Evolutionary conservation across 2,888 invertebrate genomes (phyloP).

Genomic region (Trimorus sp.): DNA sequence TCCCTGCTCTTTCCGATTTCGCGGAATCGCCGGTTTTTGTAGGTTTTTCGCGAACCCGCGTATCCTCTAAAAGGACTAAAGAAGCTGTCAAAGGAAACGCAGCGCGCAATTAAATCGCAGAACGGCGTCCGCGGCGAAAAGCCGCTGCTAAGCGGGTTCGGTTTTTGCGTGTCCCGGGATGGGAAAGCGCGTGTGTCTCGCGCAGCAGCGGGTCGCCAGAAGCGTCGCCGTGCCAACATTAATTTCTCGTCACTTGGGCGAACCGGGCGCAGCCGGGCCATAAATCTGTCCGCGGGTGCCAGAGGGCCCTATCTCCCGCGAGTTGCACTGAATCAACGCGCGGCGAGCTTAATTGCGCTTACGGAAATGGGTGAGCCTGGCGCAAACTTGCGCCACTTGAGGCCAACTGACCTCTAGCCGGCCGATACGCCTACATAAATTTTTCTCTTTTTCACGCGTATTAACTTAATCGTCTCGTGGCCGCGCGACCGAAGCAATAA

Average conservation of each 20-base stretch:
- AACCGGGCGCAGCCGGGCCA: constrained; percentile 53
- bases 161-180: constrained; percentile 27
- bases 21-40: too few species aligned
- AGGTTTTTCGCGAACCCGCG: too few species aligned
- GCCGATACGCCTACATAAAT: constrained; percentile 65
- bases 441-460: constrained; percentile 65
- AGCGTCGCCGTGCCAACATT: constrained; percentile 69
- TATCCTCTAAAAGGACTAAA: too few species aligned
- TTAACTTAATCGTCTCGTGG: constrained; percentile 66
- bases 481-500: constrained; percentile 62
- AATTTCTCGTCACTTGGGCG: constrained; percentile 71
- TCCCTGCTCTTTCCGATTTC: too few species aligned
- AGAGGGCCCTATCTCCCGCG: constrained; percentile 65
- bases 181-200: constrained; percentile 42
- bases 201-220: constrained; percentile 68
- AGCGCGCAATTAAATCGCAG: too few species aligned
- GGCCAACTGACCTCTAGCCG: constrained; percentile 63
- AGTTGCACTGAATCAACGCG: constrained; percentile 66
- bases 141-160: too few species aligned
- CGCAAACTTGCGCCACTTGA: constrained; percentile 60
- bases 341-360: constrained; percentile 66
- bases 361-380: constrained; percentile 65
- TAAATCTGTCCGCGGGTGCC: constrained; percentile 69
- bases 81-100: too few species aligned
- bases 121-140: too few species aligned